These are phyloP conservation scores for Mesorhabditis sp. DNA, from an alignment of 2,888 invertebrate species.

Conservation along the genomic window DNA sequence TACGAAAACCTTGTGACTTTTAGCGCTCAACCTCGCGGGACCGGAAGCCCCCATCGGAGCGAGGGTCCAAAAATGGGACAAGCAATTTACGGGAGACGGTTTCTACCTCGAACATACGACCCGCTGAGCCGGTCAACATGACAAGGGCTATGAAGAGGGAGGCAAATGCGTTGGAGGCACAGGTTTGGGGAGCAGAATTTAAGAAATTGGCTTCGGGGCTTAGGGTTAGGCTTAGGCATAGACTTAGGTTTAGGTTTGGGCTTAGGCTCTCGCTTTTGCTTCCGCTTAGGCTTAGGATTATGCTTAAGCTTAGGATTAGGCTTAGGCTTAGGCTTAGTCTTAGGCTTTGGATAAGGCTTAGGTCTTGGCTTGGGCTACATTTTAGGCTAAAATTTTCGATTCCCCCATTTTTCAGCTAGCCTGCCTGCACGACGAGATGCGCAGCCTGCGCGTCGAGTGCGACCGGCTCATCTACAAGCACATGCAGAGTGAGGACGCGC, in stretches of 20 bases:
- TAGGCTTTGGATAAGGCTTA: too few species aligned
- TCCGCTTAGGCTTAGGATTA: too few species aligned
- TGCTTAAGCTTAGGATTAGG: too few species aligned
- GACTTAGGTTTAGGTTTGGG: too few species aligned
- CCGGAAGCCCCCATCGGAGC: background rate
- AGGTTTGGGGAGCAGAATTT: background rate
- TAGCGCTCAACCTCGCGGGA: background rate
- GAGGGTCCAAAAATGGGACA: background rate
- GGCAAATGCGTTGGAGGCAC: constrained; percentile 5
- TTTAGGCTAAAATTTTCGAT: background rate
- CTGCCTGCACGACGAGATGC: constrained; percentile 63
- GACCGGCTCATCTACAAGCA: constrained; percentile 61
- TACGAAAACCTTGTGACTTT: background rate
- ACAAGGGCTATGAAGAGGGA: constrained; percentile 3
- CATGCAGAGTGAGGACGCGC: constrained; percentile 45
- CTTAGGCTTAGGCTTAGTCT: too few species aligned
- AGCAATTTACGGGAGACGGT: background rate
- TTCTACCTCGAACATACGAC: background rate
- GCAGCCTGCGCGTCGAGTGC: constrained; percentile 66
- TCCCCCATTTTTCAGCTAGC: constrained; percentile 18
- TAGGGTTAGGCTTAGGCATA: too few species aligned
- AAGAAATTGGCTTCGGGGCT: too few species aligned
- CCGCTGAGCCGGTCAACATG: background rate
- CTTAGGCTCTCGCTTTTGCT: too few species aligned
- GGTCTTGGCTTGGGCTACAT: too few species aligned